Base-by-base conservation (phyloP, 2,888 invertebrate species). In the Drosophila demipolita region DNA sequence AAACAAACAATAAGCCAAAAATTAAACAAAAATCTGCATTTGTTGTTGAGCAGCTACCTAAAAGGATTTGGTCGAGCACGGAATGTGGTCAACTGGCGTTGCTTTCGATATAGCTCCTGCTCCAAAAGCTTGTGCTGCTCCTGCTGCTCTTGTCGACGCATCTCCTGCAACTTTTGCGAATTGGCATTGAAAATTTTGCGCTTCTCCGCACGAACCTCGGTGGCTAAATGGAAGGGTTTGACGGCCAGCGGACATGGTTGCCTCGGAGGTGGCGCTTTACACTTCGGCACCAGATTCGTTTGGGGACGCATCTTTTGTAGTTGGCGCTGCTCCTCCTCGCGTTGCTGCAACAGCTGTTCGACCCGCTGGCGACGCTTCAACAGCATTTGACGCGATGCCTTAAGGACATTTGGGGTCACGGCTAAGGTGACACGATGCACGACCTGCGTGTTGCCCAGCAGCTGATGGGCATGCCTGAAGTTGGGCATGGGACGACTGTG, bases 401-500 rank as follows among this genome's bases (percentile, higher is more conserved):
- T 81, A 2, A 87, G 75, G 1, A 90, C 91, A 42, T 90, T 88
- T 11, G 87, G 87, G 2, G 88, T 87, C 7, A 72, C 53, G 4
- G 87, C 75, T 9, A 33, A 52, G 33, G 90, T 89, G 7, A 82
- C 26, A 9, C 63, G 90, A 33, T 80, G 90, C 9, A 58, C 57
- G 0, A 50, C 17, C 1, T 29, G 63, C 29, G n/a, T 64, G 15
- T 57, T 69, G 29, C 52, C 35, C 35, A 57, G 52, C 9, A 78
- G 75, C 48, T 76, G 54, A 65, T 90, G 87, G 5, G 29, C 66
- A 26, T 67, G 59, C 0, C 36, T 69, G n/a, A 90, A 87, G 15
- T 87, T 75, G 9, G 87, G 87, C 91, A 85, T 87, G 5, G 91
- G 87, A 0, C 86, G 91, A 45, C 91, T 88, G 20, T 50, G 91